Conservation (phyloP, 1,140 invertebrate genomes). For the Neodiprion pinetum region DNA sequence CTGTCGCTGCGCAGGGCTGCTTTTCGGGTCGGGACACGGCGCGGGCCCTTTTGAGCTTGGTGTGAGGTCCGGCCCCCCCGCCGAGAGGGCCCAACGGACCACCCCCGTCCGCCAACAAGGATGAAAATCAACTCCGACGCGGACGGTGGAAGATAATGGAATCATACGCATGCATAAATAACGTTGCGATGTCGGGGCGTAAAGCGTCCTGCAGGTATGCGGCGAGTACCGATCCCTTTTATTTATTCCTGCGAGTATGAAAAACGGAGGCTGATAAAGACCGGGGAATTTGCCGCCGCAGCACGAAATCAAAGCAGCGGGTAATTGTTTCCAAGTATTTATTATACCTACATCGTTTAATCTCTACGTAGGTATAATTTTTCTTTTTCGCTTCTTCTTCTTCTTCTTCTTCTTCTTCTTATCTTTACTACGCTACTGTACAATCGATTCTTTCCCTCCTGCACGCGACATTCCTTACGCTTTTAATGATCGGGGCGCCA, state of each 20-base stretch:
- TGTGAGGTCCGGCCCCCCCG: constrained; percentile 40
- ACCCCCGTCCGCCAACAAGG: neutral
- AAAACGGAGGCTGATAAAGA: neutral
- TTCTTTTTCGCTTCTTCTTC: too few relatives aligned
- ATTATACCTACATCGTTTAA: too few relatives aligned
- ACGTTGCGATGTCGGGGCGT: neutral
- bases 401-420: too few relatives aligned
- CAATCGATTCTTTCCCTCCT: neutral
- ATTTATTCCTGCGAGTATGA: neutral
- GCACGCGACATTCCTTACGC: neutral
- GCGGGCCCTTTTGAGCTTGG: constrained; percentile 44
- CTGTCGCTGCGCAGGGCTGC: neutral
- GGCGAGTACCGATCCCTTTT: too few relatives aligned
- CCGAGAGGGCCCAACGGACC: constrained; percentile 35
- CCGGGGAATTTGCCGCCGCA: neutral
- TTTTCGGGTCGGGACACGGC: neutral
- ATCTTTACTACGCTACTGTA: neutral
- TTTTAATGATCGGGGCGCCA: neutral
- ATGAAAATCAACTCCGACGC: constrained; percentile 4
- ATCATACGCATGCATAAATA: neutral
- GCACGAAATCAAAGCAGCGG: neutral
- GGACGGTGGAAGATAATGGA: constrained; percentile 1
- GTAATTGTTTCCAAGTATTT: too few relatives aligned
- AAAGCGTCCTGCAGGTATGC: neutral
- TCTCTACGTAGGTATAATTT: too few relatives aligned